Evolutionary conservation across 2,113 vertebrate species (phyloP).

Genomic region (Sorex fumeus): DNA sequence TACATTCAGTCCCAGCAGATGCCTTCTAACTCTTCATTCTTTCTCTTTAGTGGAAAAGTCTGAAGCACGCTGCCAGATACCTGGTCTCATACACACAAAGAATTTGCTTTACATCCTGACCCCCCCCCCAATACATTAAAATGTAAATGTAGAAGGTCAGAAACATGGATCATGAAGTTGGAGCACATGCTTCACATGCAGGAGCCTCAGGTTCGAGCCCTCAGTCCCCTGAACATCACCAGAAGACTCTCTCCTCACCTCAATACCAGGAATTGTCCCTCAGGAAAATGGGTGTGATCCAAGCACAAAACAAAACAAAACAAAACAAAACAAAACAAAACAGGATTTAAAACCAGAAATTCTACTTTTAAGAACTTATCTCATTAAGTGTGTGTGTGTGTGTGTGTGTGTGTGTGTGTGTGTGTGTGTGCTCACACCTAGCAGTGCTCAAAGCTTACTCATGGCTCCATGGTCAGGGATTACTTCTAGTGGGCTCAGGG

Average conservation of each 20-base stretch:
- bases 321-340: not conserved
- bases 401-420: not conserved
- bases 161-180: too few species aligned
- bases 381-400: not conserved
- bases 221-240: too few species aligned
- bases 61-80: not conserved
- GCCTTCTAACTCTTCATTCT: not conserved
- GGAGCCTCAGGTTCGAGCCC: too few species aligned
- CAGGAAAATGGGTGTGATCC: too few species aligned
- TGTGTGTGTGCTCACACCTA: not conserved
- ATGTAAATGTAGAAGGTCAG: too few species aligned
- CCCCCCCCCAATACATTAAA: too few species aligned
- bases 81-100: not conserved
- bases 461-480: too few species aligned
- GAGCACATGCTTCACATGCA: too few species aligned
- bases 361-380: not conserved
- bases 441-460: too few species aligned
- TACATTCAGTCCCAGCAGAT: not conserved
- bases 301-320: not conserved
- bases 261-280: too few species aligned
- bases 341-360: slow-evolving; percentile 24
- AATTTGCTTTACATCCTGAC: not conserved
- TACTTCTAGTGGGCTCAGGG: too few species aligned
- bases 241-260: too few species aligned
- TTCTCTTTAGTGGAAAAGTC: not conserved